Conservation (phyloP, 1,140 invertebrate genomes). For the Bombus fervidus region DNA sequence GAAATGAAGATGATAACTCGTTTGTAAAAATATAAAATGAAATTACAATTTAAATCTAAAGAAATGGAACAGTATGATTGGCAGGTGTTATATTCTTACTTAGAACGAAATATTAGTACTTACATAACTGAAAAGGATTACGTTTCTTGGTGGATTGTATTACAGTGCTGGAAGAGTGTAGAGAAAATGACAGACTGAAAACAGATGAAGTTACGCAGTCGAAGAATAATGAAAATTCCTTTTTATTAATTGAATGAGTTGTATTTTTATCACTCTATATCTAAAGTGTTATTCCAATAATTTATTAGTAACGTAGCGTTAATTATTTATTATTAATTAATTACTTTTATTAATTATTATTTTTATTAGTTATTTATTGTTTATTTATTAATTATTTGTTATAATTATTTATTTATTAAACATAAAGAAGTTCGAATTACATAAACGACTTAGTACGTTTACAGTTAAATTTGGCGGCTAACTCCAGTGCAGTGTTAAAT, state of each 20-base stretch:
- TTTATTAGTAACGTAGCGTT: neutral
- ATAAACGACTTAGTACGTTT: neutral
- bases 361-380: no score
- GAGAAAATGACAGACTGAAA: neutral
- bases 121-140: neutral
- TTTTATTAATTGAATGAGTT: neutral
- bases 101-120: neutral
- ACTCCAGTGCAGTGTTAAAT: neutral
- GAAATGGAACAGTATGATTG: neutral
- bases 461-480: neutral
- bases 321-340: neutral
- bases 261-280: neutral
- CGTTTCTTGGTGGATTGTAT: neutral
- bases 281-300: neutral
- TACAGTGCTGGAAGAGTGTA: neutral
- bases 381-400: neutral
- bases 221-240: neutral
- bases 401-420: neutral
- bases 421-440: neutral
- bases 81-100: neutral
- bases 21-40: neutral
- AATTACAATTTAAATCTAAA: no score
- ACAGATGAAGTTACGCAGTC: neutral
- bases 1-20: neutral
- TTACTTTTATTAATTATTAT: neutral